Base-by-base conservation (phyloP, 2,113 vertebrate genomes). In the Hippocampus barbouri region DNA sequence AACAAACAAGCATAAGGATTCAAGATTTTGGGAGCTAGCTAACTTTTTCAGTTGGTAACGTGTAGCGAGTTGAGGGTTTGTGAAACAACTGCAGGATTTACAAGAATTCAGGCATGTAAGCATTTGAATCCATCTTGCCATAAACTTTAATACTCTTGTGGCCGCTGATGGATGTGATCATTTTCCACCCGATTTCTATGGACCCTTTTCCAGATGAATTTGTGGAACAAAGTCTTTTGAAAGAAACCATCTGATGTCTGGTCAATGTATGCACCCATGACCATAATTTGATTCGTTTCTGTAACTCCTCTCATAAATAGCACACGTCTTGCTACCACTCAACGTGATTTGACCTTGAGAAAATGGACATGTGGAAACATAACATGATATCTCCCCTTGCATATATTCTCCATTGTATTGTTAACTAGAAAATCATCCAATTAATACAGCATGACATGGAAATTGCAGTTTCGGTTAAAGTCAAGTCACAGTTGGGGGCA, bases 341-440 rank as follows among this genome's bases (percentile, higher is more conserved):
- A 60, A 27, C 21, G 10, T 21, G 16, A 62, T 62, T 47, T 71
- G 68, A 75, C 65, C 74, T 73, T 82, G 66, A 63, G 38, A 70
- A 60, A 27, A 53, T 21, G 1, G 18, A n/a, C 0, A 21, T 53
- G 8, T 61, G 21, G 65, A 45, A 65, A 40, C 63, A 20, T 70
- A 38, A 71, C 73, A 66, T 60, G 38, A 49, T 63, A 49, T 70
- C 25, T 69, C 38, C 38, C 30, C 53, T 60, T 43, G 20, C 0
- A 14, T 62, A 45, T 15, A 10, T 61, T 59, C 77, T 47, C 59
- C 7, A 49, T 59, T 71, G 3, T 74, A 67, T 71, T 73, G 66
- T 75, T 11, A 73, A 71, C 67, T 64, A 49, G 65, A 78, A 70
- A 73, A 38, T 14, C 30, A 62, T 76, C 41, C 66, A 71, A 77